A percentile compares a stretch with the other conserved stretches of the same genome.
phyloP scores from a whole-genome alignment of 2,888 invertebrate genomes.

The Callyntrura sp. region DNA sequence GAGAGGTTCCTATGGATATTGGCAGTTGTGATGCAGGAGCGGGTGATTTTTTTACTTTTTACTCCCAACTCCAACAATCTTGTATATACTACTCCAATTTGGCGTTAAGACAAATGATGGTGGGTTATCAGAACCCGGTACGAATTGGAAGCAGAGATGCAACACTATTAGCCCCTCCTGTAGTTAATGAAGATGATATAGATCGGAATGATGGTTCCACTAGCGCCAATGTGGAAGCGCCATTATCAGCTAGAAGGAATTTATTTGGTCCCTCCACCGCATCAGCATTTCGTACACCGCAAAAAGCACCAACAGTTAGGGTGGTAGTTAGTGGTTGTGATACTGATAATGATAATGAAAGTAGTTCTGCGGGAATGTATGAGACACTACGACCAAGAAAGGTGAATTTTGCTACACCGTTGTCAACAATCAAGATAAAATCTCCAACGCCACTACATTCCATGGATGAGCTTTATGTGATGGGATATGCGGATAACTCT shows the following conservation, averaged over 20 bases:
- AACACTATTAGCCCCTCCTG: too few species aligned
- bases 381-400: not conserved
- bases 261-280: too few species aligned
- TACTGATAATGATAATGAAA: not conserved
- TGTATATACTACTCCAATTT: slow-evolving; percentile 31
- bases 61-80: slow-evolving; percentile 39
- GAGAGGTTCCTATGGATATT: too few species aligned
- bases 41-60: slow-evolving; percentile 35
- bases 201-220: not conserved
- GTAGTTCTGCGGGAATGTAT: not conserved
- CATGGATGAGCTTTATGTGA: not conserved
- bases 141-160: too few species aligned
- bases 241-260: not conserved
- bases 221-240: not conserved
- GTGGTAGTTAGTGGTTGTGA: slow-evolving; percentile 10
- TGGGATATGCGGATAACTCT: not conserved
- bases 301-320: not conserved
- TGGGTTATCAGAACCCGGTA: not conserved
- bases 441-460: slow-evolving; percentile 44
- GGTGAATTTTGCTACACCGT: slow-evolving; percentile 48
- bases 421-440: slow-evolving; percentile 28
- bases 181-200: not conserved
- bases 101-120: slow-evolving; percentile 6
- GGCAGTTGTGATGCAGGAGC: too few species aligned
- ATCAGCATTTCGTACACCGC: not conserved